Base-by-base conservation (phyloP, 2,113 vertebrate genomes). In the Sinocyclocheilus anshuiensis region DNA sequence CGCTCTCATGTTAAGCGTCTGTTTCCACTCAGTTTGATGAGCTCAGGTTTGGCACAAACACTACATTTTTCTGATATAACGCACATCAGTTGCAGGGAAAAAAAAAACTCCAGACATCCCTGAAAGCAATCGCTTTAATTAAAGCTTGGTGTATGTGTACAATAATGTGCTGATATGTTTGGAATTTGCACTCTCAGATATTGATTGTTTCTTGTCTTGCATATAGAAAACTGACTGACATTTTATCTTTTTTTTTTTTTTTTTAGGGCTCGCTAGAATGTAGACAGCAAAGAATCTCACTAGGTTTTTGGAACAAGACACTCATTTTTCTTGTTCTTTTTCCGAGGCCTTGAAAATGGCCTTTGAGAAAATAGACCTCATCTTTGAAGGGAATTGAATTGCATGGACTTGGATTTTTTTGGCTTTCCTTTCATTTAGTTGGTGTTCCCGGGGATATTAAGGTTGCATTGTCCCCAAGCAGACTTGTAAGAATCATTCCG, bases 111-210 rank as follows among this genome's bases (percentile, higher is more conserved):
- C 39, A 53, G 42, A 71, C 86, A 24, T 81, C 55, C 77, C 79
- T 45, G 33, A 63, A 55, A 82, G 74, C 85, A 87, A 85, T 87
- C 79, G 42, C 12, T 67, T 75, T 85, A 88, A 88, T 87, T 88
- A 76, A 79, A 85, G 61, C 16, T 13, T 20, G 67, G 22, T 81
- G 39, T 79, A 4, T n/a, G 77, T 11, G 8, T 33, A 6, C 29
- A 57, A 11, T 81, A 18, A 65, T 24, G 33, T 63, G 18, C 7
- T 78, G n/a, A 71, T 57, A 53, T 55, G 22, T 65, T 75, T 20
- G 39, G 61, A 79, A 26, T 50, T n/a, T 8, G 7, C 48, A 36
- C 53, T 57, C 9, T 57, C 74, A 15, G n/a, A 29, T 77, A 29
- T 16, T 53, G 75, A 29, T 16, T 53, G 75, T 77, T 55, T 53